These are phyloP conservation scores for Hylia prasina DNA, from an alignment of 2,113 vertebrate genomes.

Conservation along the genomic window DNA sequence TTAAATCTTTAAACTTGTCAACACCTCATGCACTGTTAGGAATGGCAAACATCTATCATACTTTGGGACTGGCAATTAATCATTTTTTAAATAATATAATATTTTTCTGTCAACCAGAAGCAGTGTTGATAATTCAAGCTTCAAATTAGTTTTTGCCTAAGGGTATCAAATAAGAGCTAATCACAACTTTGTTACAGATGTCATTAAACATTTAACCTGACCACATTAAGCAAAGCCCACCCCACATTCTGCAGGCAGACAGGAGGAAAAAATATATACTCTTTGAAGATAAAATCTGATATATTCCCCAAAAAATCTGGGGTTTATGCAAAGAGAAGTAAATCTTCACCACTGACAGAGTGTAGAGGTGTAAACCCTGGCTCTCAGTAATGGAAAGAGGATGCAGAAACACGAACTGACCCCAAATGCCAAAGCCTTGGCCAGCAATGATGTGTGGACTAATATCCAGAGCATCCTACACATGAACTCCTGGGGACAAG, in stretches of 20 bases:
- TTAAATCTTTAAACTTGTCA: neutral
- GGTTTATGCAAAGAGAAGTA: neutral
- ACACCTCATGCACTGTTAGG: neutral
- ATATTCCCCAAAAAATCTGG: neutral
- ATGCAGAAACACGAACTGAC: rapidly evolving
- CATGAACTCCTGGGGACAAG: neutral
- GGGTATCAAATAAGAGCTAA: conserved; percentile 32
- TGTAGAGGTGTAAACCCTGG: neutral
- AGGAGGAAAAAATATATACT: neutral
- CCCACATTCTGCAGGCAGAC: neutral
- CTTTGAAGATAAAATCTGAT: neutral
- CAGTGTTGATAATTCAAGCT: conserved; percentile 36
- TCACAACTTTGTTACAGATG: conserved; percentile 29
- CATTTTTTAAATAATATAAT: neutral
- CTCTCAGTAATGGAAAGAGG: neutral
- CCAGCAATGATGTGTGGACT: rapidly evolving
- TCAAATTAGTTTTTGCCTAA: conserved; percentile 45
- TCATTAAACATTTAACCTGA: conserved; percentile 48
- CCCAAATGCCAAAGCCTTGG: neutral
- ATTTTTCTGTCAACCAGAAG: neutral
- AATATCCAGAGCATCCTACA: neutral
- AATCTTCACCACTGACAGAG: neutral
- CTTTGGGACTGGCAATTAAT: neutral
- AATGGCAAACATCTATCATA: neutral
- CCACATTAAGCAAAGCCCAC: neutral